Conservation (phyloP, 2,797 vertebrate genomes). For the Ceyx erithaca region DNA sequence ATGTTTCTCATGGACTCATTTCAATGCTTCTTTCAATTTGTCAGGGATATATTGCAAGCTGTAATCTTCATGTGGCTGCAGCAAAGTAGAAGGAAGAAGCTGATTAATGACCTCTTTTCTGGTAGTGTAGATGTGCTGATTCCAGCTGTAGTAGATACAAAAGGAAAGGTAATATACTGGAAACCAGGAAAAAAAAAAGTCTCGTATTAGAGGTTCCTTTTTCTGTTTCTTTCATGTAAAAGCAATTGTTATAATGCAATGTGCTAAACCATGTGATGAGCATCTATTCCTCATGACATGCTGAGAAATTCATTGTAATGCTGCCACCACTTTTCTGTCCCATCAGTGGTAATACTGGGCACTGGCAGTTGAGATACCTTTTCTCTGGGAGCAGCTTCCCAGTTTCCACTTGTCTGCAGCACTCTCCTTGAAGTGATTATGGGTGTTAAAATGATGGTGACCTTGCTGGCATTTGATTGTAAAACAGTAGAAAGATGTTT, state of each 20-base stretch:
- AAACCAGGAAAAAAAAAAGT: background rate
- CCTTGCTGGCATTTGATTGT: too few relatives aligned
- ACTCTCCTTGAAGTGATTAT: background rate
- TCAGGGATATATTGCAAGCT: constrained; percentile 26
- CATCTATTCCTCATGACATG: background rate
- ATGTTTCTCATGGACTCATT: constrained; percentile 47
- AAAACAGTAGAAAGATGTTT: too few relatives aligned
- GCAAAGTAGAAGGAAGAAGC: constrained; percentile 41
- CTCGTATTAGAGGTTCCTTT: background rate
- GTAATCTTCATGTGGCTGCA: background rate
- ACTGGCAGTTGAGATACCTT: background rate
- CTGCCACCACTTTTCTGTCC: background rate
- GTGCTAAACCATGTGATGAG: background rate
- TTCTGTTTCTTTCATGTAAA: constrained; percentile 9
- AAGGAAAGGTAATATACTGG: background rate
- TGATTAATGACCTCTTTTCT: constrained; percentile 42
- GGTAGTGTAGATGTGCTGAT: background rate
- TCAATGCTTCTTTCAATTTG: constrained; percentile 41
- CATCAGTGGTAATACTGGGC: background rate
- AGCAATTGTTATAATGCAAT: background rate
- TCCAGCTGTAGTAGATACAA: background rate
- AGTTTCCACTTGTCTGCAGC: background rate
- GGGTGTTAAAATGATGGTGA: too few relatives aligned
- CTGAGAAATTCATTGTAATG: background rate
- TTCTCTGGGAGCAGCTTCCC: background rate